Conservation (phyloP, 2,888 invertebrate species). For the Synergus umbraculus region DNA sequence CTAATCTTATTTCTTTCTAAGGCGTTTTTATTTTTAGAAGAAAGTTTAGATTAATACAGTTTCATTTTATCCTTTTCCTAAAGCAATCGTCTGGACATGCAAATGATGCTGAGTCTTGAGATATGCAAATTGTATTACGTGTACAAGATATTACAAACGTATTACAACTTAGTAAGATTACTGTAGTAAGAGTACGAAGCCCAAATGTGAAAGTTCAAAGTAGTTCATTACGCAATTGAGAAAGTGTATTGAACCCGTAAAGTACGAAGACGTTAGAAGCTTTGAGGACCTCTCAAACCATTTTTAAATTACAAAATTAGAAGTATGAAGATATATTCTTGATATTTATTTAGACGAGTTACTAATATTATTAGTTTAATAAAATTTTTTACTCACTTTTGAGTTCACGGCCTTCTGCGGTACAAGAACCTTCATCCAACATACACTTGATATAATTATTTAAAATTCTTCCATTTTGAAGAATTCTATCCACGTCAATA, state of each 20-base stretch:
- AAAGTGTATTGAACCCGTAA: slow-evolving; percentile 61
- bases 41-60: neutral
- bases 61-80: neutral
- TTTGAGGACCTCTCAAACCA: neutral
- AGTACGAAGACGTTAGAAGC: neutral
- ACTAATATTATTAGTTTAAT: neutral
- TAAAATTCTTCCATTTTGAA: slow-evolving; percentile 80
- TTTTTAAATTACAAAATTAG: neutral
- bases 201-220: slow-evolving; percentile 71
- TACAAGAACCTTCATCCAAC: slow-evolving; percentile 81
- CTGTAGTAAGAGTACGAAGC: slow-evolving; percentile 47
- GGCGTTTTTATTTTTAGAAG: neutral
- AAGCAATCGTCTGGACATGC: slow-evolving; percentile 38
- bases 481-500: slow-evolving; percentile 80
- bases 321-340: neutral
- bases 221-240: slow-evolving; percentile 64
- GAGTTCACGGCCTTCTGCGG: slow-evolving; percentile 81
- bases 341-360: neutral
- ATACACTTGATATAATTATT: slow-evolving; percentile 82
- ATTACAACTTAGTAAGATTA: slow-evolving; percentile 23
- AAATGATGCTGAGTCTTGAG: neutral
- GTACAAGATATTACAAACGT: slow-evolving; percentile 26
- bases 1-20: neutral
- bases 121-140: neutral
- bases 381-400: slow-evolving; percentile 78